Evolutionary conservation across 1,140 invertebrate genomes (phyloP).

Genomic region (Caenorhabditis brenneri): DNA sequence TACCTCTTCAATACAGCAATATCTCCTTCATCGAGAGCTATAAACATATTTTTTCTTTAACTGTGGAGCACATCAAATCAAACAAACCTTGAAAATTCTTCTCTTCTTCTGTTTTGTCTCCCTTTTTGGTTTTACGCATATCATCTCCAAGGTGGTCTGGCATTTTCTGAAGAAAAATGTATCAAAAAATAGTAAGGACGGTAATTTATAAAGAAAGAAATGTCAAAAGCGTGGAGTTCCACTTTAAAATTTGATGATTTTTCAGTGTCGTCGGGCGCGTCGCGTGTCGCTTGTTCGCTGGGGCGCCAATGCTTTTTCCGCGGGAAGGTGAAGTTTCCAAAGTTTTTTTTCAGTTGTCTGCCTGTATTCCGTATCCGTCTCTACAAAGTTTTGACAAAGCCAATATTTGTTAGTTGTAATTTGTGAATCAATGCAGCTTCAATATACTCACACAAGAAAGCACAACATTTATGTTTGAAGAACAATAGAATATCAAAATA

Average conservation of each 20-base stretch:
- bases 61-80: not conserved
- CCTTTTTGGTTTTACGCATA: conserved; percentile 86
- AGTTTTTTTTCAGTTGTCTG: too few species aligned
- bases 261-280: not conserved
- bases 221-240: not conserved
- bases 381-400: too few species aligned
- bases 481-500: too few species aligned
- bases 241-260: conserved; percentile 34
- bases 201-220: not conserved
- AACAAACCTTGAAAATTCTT: conserved; percentile 60
- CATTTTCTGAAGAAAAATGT: conserved; percentile 75
- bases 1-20: conserved; percentile 96
- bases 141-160: conserved; percentile 95
- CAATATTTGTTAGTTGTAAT: too few species aligned
- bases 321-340: not conserved
- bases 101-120: conserved; percentile 72
- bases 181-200: not conserved
- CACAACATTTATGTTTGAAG: too few species aligned
- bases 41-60: conserved; percentile 67
- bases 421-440: too few species aligned
- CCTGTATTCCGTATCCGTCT: too few species aligned
- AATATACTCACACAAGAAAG: too few species aligned
- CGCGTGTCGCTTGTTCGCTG: not conserved
- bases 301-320: not conserved
- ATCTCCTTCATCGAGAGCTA: conserved; percentile 95